These are phyloP conservation scores for Spilogale gracilis DNA, from an alignment of 2,113 vertebrate genomes.

Conservation along the genomic window DNA sequence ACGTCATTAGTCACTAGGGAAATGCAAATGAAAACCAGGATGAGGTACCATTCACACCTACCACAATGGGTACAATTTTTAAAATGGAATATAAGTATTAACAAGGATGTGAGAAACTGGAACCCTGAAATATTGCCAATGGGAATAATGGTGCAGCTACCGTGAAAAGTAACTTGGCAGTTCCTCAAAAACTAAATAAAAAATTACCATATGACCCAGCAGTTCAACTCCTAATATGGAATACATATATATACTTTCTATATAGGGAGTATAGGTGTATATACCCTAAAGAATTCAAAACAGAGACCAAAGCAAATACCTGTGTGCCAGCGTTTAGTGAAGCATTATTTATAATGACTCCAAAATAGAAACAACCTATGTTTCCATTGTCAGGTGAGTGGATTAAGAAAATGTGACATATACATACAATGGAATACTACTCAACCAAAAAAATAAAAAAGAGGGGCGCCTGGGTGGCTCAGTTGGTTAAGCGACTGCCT, in stretches of 20 bases:
- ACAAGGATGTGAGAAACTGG: background rate
- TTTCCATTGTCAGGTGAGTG: background rate
- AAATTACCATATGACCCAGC: background rate
- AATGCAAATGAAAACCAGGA: conserved; percentile 25
- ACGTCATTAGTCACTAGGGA: background rate
- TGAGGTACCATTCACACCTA: background rate
- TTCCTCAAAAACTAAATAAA: conserved; percentile 2
- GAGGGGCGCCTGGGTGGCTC: too few relatives aligned
- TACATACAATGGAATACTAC: background rate
- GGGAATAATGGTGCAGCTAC: background rate
- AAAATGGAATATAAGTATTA: background rate
- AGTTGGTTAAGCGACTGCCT: too few relatives aligned
- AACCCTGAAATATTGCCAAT: background rate
- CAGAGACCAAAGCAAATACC: background rate
- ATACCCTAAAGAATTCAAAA: background rate
- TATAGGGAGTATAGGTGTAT: background rate
- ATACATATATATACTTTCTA: background rate
- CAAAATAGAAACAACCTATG: background rate
- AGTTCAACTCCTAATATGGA: background rate
- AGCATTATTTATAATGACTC: background rate
- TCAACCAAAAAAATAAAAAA: background rate
- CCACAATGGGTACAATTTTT: background rate
- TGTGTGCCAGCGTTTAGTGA: background rate
- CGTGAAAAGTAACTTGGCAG: background rate
- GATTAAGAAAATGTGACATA: background rate